These are phyloP conservation scores for Miltochrista miniata DNA, from an alignment of 2,888 invertebrate species.

Conservation along the genomic window DNA sequence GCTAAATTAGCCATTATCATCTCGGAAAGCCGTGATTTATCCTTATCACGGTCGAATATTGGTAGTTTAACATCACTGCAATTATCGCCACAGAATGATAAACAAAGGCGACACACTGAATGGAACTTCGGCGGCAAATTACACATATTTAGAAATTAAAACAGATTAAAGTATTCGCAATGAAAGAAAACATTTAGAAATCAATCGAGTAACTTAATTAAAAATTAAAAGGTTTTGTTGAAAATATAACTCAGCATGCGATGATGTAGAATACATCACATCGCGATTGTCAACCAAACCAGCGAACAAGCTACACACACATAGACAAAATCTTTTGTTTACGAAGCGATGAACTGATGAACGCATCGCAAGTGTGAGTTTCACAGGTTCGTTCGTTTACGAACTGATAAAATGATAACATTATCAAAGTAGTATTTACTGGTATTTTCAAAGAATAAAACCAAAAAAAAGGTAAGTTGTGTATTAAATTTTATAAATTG, in stretches of 20 bases:
- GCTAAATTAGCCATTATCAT: constrained; percentile 92
- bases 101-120: constrained; percentile 97
- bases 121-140: constrained; percentile 96
- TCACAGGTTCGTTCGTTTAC: constrained; percentile 67
- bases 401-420: constrained; percentile 77
- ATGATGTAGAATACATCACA: constrained; percentile 82
- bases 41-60: constrained; percentile 90
- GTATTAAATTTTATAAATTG: too few species aligned
- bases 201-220: constrained; percentile 76
- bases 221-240: constrained; percentile 79
- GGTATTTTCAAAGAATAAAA: too few species aligned
- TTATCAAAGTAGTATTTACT: constrained; percentile 62
- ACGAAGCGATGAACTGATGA: constrained; percentile 53
- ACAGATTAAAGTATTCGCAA: constrained; percentile 78
- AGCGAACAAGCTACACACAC: constrained; percentile 81
- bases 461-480: too few species aligned
- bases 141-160: constrained; percentile 91
- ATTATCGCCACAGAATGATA: constrained; percentile 89
- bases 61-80: constrained; percentile 89
- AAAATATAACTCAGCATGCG: constrained; percentile 82
- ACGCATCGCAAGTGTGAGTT: constrained; percentile 58
- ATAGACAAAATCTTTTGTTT: constrained; percentile 72
- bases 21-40: constrained; percentile 86
- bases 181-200: constrained; percentile 82
- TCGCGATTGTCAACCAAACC: constrained; percentile 83